Conservation (phyloP, 2,797 vertebrate genomes). For the Spondyliosoma cantharus region DNA sequence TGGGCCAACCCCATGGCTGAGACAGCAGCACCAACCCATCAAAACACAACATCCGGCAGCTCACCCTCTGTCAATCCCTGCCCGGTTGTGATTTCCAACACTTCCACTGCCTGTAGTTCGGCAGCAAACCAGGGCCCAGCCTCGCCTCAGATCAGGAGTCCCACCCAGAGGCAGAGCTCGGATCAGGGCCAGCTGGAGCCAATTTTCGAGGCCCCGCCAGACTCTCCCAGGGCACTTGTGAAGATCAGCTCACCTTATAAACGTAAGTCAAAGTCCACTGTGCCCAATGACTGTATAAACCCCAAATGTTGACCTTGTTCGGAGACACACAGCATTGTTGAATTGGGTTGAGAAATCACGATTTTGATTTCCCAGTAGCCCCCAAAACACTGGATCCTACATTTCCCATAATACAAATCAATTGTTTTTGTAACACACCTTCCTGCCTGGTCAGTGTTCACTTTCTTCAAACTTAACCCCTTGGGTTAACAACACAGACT, state of each 20-base stretch:
- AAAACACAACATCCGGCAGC: constrained; percentile 33
- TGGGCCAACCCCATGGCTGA: constrained; percentile 67
- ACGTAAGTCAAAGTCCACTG: constrained; percentile 71
- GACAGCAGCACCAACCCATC: constrained; percentile 12
- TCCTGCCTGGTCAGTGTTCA: not conserved
- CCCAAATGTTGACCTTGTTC: not conserved
- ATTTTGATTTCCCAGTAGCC: not conserved
- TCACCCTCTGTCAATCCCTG: constrained; percentile 3
- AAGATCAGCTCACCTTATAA: constrained; percentile 71
- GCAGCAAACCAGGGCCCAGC: constrained; percentile 19
- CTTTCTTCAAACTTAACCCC: not conserved
- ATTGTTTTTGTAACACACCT: not conserved
- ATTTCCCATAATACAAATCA: constrained; percentile 14
- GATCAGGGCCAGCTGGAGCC: constrained; percentile 68
- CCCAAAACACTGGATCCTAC: not conserved
- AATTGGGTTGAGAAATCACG: not conserved
- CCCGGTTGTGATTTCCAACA: not conserved
- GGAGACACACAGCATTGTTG: not conserved
- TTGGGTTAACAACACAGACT: no score
- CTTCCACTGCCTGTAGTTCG: not conserved
- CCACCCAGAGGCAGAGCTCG: constrained; percentile 47
- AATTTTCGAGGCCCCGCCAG: constrained; percentile 59
- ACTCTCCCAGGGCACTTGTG: constrained; percentile 56
- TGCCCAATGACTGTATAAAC: not conserved
- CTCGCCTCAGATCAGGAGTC: constrained; percentile 16